These are phyloP conservation scores for Pangasius sanitwongsei DNA, from an alignment of 2,797 vertebrate species.

Conservation along the genomic window DNA sequence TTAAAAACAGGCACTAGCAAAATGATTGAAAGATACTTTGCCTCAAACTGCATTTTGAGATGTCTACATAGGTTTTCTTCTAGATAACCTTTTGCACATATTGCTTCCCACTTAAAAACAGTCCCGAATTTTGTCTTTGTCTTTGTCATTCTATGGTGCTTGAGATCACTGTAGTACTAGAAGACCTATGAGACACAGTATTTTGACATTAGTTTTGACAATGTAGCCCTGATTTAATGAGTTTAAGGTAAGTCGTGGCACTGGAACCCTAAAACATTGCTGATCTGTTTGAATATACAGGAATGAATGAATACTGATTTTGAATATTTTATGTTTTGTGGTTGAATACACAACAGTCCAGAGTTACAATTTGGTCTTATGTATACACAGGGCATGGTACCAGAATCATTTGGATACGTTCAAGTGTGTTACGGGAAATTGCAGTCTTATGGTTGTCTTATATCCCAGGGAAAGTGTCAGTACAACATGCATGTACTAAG, in stretches of 20 bases:
- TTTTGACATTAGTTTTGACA: background rate
- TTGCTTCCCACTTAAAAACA: background rate
- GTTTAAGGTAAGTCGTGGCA: background rate
- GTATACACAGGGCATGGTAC: background rate
- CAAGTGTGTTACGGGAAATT: background rate
- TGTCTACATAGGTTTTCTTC: background rate
- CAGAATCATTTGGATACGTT: background rate
- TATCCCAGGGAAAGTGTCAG: background rate
- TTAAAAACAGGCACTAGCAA: background rate
- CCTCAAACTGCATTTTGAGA: background rate
- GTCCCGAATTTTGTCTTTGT: background rate
- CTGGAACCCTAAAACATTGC: background rate
- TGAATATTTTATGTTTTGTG: background rate
- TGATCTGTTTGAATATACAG: background rate
- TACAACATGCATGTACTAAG: background rate
- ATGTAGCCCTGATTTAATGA: background rate
- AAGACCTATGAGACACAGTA: background rate
- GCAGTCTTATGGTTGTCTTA: background rate
- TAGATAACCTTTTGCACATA: background rate
- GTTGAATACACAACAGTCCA: background rate
- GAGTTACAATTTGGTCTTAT: background rate
- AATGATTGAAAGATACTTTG: background rate
- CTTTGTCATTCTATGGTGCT: background rate
- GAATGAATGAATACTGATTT: background rate
- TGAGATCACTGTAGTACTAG: background rate